Conservation (phyloP, 1,140 invertebrate species). For the Ceratoteleas bidentatus region DNA sequence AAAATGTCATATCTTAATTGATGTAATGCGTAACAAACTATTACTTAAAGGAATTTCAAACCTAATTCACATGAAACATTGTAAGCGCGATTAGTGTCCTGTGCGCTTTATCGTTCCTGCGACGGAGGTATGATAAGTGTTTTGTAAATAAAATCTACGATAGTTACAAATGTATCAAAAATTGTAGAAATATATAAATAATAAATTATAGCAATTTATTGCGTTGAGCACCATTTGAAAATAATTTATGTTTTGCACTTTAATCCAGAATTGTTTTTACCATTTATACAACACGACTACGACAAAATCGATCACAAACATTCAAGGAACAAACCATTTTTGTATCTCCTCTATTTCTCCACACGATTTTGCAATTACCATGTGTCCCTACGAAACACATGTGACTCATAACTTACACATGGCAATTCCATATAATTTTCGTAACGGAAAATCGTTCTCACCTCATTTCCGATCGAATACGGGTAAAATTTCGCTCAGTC, state of each 20-base stretch:
- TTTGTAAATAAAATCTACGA: constrained; percentile 63
- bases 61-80: constrained; percentile 34
- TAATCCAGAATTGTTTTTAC: constrained; percentile 16
- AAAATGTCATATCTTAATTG: constrained; percentile 69
- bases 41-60: constrained; percentile 60
- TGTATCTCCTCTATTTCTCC: constrained; percentile 41
- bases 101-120: constrained; percentile 61
- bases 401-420: too few species aligned
- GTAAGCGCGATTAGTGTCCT: constrained; percentile 31
- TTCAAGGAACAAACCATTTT: constrained; percentile 34
- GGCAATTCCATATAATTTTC: too few species aligned
- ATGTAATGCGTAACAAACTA: constrained; percentile 75
- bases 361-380: constrained; percentile 35
- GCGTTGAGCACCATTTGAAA: constrained; percentile 45
- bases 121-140: constrained; percentile 55
- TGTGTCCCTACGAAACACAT: too few species aligned
- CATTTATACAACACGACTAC: constrained; percentile 12
- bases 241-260: constrained; percentile 47
- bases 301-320: constrained; percentile 23
- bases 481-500: too few species aligned
- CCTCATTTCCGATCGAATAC: too few species aligned
- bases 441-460: too few species aligned
- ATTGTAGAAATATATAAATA: constrained; percentile 57
- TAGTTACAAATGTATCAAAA: constrained; percentile 61
- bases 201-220: constrained; percentile 57